Conservation (phyloP, 2,113 vertebrate species). For the Rhegmatorhina hoffmannsi region DNA sequence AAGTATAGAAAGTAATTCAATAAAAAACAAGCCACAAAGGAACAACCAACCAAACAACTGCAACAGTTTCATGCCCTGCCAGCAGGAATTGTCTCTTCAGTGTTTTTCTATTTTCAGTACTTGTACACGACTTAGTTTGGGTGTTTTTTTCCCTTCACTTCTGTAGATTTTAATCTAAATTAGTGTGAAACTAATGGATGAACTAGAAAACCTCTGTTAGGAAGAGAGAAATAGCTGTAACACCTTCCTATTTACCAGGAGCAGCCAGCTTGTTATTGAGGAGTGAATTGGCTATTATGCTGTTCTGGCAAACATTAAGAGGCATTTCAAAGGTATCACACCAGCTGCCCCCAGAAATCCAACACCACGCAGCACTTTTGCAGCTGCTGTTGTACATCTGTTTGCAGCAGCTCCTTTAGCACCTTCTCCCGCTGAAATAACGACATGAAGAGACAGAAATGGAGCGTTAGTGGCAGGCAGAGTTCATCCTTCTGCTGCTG, state of each 20-base stretch:
- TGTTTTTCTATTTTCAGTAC: not conserved
- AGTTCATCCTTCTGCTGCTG: constrained; percentile 42
- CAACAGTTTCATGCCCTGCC: not conserved
- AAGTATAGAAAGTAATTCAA: not conserved
- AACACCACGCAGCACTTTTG: not conserved
- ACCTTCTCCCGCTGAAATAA: constrained; percentile 28
- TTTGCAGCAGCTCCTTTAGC: constrained; percentile 18
- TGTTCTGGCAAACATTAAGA: constrained; percentile 3
- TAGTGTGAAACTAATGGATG: not conserved
- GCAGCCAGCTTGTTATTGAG: not conserved
- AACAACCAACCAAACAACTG: not conserved
- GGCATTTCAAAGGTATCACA: constrained; percentile 27
- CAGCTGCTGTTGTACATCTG: constrained; percentile 39
- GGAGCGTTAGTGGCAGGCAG: constrained; percentile 47
- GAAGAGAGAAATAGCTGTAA: not conserved
- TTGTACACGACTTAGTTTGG: not conserved
- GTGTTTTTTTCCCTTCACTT: not conserved
- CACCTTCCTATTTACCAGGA: constrained; percentile 26
- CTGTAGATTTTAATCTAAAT: not conserved
- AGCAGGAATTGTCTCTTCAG: not conserved
- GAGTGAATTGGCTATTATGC: not conserved
- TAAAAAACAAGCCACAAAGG: accelerated
- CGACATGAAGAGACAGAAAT: constrained; percentile 6
- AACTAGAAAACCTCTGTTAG: not conserved
- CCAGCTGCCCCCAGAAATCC: constrained; percentile 32